A percentile compares a stretch with the other conserved stretches of the same genome.
Evolutionary conservation across 2,888 invertebrate genomes (phyloP).

Genomic region (Heteromurus nitidus): DNA sequence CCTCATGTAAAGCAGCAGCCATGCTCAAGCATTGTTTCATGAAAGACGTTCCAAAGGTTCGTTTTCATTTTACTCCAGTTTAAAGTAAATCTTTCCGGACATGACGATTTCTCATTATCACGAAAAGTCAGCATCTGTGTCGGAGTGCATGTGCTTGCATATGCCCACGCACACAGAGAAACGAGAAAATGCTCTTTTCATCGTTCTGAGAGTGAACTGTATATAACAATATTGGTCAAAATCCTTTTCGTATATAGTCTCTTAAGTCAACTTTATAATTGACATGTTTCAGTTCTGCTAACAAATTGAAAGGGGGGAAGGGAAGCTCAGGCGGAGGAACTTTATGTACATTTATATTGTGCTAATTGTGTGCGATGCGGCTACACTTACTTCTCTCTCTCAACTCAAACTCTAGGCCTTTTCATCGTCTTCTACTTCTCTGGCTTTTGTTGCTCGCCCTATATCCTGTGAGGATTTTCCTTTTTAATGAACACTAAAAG

Average conservation of each 20-base stretch:
- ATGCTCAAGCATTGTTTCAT: slow-evolving; percentile 57
- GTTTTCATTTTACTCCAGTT: slow-evolving; percentile 1
- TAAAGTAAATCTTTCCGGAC: too few species aligned
- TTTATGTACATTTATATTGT: neutral
- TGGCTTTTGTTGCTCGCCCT: neutral
- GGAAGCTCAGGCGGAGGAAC: neutral
- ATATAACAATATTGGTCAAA: neutral
- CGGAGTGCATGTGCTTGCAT: too few species aligned
- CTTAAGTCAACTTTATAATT: slow-evolving; percentile 38
- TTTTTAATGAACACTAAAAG: slow-evolving; percentile 45
- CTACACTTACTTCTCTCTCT: slow-evolving; percentile 34
- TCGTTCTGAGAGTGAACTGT: too few species aligned
- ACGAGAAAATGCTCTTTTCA: too few species aligned
- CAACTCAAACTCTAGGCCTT: too few species aligned
- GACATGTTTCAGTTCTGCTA: slow-evolving; percentile 45
- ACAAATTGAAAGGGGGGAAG: slow-evolving; percentile 19
- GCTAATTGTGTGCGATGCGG: slow-evolving; percentile 37
- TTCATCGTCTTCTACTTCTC: slow-evolving; percentile 17
- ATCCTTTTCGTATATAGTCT: too few species aligned
- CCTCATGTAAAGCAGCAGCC: slow-evolving; percentile 52
- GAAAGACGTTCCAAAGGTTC: slow-evolving; percentile 50
- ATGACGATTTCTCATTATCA: too few species aligned
- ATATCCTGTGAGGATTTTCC: slow-evolving; percentile 7
- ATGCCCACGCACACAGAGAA: too few species aligned
- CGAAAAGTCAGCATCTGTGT: too few species aligned